Percentiles rank a stretch among this genome's conserved stretches.
These are phyloP conservation scores for Microvelia longipes DNA, from an alignment of 1,140 invertebrate genomes.

Conservation along the genomic window DNA sequence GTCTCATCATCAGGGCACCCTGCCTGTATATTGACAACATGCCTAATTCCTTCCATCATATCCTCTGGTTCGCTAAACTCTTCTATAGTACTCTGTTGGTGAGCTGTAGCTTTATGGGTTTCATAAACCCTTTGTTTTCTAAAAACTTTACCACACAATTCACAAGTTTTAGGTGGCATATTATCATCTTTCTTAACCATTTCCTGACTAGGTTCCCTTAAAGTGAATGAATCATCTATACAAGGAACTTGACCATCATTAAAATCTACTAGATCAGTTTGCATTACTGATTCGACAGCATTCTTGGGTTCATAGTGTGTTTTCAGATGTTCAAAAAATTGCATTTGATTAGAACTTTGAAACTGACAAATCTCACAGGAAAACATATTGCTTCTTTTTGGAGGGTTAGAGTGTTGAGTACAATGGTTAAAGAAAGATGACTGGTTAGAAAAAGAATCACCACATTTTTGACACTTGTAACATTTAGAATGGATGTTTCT, in stretches of 20 bases:
- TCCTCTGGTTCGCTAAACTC: conserved; percentile 71
- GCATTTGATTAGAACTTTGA: conserved; percentile 47
- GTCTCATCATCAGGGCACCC: conserved; percentile 23
- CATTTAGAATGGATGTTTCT: conserved; percentile 23
- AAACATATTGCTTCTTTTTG: conserved; percentile 28
- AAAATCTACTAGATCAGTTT: not conserved
- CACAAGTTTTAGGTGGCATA: conserved; percentile 23
- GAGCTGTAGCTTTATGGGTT: conserved; percentile 40
- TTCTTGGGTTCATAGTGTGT: conserved; percentile 51
- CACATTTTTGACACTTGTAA: conserved; percentile 30
- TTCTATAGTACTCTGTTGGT: conserved; percentile 35
- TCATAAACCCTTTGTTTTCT: conserved; percentile 47
- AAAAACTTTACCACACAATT: conserved; percentile 46
- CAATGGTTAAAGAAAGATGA: conserved; percentile 23
- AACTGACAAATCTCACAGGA: conserved; percentile 50
- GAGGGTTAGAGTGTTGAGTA: conserved; percentile 10
- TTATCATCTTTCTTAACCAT: conserved; percentile 4
- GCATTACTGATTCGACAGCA: not conserved
- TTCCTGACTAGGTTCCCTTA: conserved; percentile 8
- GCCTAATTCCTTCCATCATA: conserved; percentile 62
- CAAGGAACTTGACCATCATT: not conserved
- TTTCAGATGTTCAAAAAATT: conserved; percentile 67
- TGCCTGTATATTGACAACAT: conserved; percentile 34
- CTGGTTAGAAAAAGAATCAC: conserved; percentile 27
- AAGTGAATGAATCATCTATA: conserved; percentile 10